Percentiles rank a stretch among this genome's conserved stretches.
These are phyloP conservation scores for Acropora yongei DNA, from an alignment of 64 coral and sea anemone species.

Conservation along the genomic window DNA sequence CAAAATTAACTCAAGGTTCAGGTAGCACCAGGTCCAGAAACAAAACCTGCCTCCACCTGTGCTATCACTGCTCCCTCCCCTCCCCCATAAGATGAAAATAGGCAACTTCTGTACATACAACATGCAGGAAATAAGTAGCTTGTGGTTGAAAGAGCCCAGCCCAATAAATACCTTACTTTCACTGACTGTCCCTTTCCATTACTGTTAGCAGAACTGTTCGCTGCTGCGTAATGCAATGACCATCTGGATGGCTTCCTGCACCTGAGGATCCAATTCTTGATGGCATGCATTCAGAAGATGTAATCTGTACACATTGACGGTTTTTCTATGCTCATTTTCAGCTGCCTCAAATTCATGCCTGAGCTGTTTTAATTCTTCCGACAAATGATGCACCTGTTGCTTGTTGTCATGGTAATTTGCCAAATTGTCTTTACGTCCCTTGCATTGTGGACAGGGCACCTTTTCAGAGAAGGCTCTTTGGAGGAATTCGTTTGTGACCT, in stretches of 20 bases:
- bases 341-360: slow-evolving; percentile 53
- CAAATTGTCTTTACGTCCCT: neutral
- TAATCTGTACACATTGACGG: slow-evolving; percentile 87
- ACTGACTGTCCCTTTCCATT: too few relatives aligned
- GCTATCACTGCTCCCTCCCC: too few relatives aligned
- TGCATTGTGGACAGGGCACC: neutral
- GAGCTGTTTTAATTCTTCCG: slow-evolving; percentile 47
- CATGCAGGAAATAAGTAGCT: too few relatives aligned
- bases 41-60: too few relatives aligned
- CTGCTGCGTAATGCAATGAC: slow-evolving; percentile 76
- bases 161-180: too few relatives aligned
- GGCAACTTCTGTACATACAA: too few relatives aligned
- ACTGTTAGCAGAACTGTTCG: slow-evolving; percentile 88
- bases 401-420: neutral
- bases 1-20: too few relatives aligned
- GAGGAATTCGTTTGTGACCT: slow-evolving; percentile 80
- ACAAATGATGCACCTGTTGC: neutral
- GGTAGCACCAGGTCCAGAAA: too few relatives aligned
- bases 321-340: slow-evolving; percentile 55
- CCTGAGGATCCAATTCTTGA: slow-evolving; percentile 64
- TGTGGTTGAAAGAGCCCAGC: too few relatives aligned
- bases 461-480: slow-evolving; percentile 48
- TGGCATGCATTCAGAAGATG: slow-evolving; percentile 84
- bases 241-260: slow-evolving; percentile 75
- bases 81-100: too few relatives aligned